Evolutionary conservation across 1,140 invertebrate genomes (phyloP), one percentile per base, ranked within the genome.

Genomic region (Mactra quadrangularis): DNA sequence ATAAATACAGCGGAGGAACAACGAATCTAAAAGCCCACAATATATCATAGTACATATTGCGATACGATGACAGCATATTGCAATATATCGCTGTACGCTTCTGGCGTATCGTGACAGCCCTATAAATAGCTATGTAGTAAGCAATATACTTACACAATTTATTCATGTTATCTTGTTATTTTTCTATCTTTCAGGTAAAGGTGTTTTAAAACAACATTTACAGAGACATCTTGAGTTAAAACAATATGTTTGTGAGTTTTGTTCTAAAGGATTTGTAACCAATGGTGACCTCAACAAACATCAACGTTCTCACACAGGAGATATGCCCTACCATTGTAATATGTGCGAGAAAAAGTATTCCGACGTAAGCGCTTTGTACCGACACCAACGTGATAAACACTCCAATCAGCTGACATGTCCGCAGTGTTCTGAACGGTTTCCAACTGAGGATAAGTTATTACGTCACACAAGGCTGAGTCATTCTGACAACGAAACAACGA

Each of bases 261-360:
- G 77, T 57, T 81, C 77, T 31, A 81, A 81, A 35, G 77, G 35
- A 35, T 81, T 81, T 71, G 77, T 81, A 6, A 81, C 77, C 7
- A 57, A 47, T 38, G 77, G 77, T n/a, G 77, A 81, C 25, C 55
- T 81, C 13, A 81, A 81, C 66, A 81, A 81, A 38, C 77, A 81
- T 53, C 33, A 35, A 31, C 77, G 77, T n/a, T 25, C 17, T 0
- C 77, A 81, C 38, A 81, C 64, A 1, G 66, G 66, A 31, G 35
- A 45, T 22, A 81, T 53, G 1, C 77, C 77, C 4, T 81, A 81
- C 66, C 41, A 71, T n/a, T 81, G 77, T 45, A 55, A 55, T 29
- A 0, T 55, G n/a, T 81, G 77, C 38, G 50, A 57, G 0, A 55
- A 50, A 70, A 6, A 19, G 19, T 81, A 70, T 38, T 41, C 77